A percentile compares a stretch with the other conserved stretches of the same genome.
Conservation (phyloP, 23 tunicate genomes). For the Halocynthia aurantium region DNA sequence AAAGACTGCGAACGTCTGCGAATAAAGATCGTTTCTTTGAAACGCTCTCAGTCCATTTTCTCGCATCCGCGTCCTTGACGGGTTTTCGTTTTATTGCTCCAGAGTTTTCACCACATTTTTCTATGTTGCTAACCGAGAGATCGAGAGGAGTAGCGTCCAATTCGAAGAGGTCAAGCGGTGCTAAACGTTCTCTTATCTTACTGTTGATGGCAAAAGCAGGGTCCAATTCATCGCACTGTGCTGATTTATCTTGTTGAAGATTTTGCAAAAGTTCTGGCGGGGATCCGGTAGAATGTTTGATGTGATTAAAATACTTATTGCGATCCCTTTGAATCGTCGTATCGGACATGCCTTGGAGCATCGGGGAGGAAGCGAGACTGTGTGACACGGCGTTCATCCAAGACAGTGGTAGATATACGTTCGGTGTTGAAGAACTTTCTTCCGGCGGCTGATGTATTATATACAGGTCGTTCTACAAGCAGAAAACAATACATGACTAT, state of each 20-base stretch:
- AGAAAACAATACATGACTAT: neutral
- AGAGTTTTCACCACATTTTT: neutral
- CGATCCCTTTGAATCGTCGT: neutral
- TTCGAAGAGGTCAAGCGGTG: neutral
- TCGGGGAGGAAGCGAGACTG: neutral
- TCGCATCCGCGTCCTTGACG: neutral
- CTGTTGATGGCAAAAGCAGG: neutral
- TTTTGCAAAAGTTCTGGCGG: neutral
- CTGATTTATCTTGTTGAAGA: neutral
- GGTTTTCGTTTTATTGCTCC: neutral
- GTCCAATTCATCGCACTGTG: neutral
- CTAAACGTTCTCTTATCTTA: neutral
- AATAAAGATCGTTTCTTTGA: neutral
- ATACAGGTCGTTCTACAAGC: neutral
- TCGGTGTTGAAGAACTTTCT: constrained; percentile 1
- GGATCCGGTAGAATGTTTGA: neutral
- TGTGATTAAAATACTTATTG: neutral
- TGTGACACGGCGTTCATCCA: constrained; percentile 10
- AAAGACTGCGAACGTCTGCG: neutral
- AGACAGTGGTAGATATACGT: constrained; percentile 6
- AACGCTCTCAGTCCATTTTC: neutral
- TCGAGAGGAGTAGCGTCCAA: neutral
- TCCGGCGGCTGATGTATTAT: constrained; percentile 4
- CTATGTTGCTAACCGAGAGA: neutral
- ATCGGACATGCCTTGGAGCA: no score